Base-by-base conservation (phyloP, 2,888 invertebrate species). In the Nemotelus pantherinus region DNA sequence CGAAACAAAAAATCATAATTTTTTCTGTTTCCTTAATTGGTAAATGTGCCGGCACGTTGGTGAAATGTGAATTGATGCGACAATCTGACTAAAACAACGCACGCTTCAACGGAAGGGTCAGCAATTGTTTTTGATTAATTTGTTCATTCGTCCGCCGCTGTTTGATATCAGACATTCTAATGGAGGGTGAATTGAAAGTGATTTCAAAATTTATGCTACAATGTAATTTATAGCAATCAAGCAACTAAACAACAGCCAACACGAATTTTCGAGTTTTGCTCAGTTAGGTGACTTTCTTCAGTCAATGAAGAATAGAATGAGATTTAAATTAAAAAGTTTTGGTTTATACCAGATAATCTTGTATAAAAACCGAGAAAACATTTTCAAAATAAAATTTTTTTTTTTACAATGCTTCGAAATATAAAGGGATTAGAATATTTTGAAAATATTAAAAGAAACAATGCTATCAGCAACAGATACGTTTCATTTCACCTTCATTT, bases 51-150 rank as follows among this genome's bases (percentile, higher is more conserved):
- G 60, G 60, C 68, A 39, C 44, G 71, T 44, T 74, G 60, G 1
- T 70, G 70, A n/a, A 70, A 70, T 70, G 55, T 55, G 70, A 55
- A 70, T 70, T 53, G 70, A 70, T 74, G 60, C 74, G 74, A 74
- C 60, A 74, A 74, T 63, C 74, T 10, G 10, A 74, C 74, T 41
- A 60, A 50, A 47, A 63, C 60, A 74, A 74, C 60, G 74, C 74
- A 74, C 74, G 74, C 74, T 74, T 50, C 74, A 60, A 60, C 60
- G 60, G 74, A 74, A 74, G 74, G 63, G 74, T 60, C 74, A 48
- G 44, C 71, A 72, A 72, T 72, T 72, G 71, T 72, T 72, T 72
- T 72, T 72, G 74, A 74, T 74, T 60, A 74, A 74, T 74, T 74
- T 74, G 74, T 72, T 72, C 71, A 72, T 72, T 72, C 71, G 47